Evolutionary conservation across 1,140 invertebrate genomes (phyloP), one percentile per base, ranked within the genome.

Genomic region (Trichonephila clavata): DNA sequence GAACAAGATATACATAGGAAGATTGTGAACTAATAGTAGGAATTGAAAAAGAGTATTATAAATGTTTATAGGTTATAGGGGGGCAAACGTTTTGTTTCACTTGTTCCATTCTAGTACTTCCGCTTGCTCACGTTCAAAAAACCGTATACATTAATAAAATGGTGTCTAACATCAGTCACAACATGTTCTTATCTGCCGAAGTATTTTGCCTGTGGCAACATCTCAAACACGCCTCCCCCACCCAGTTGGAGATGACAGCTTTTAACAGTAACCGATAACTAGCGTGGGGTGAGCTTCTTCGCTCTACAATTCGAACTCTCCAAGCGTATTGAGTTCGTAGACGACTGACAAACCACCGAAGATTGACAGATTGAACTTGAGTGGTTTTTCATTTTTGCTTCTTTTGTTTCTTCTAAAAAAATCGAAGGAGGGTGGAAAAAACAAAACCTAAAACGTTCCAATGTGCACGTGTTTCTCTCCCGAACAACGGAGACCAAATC

Each of bases 291-390:
- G 27, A 18, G 16, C 2, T 20, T 20, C 2, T 18, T 27, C 18
- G 27, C 18, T 57, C 8, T 20, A 21, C 32, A 83, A 24, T n/a
- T 83, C 21, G 13, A 83, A 10, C 43, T 59, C 7, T 59, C 43
- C 6, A 20, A n/a, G 57, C 16, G 71, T 77, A 77, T 77, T 32
- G 32, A 39, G 27, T 77, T 32, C 24, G 71, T 13, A 24, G 50
- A 83, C 81, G 16, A 21, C 24, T 57, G 81, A 83, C 81, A n/a
- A 59, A 39, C 20, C n/a, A 57, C 21, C 13, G 20, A 4, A 83
- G 81, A 83, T 50, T 83, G 50, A 83, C 81, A 83, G 39, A 83
- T 83, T 83, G n/a, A 83, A 59, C 50, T 59, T n/a, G 81, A 83
- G 43, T 14, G 7, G 39, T 50, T 13, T 77, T 57, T 83, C 43